These are phyloP conservation scores for Trypoxylon attenuatum DNA, from an alignment of 2,888 invertebrate species.

Conservation along the genomic window DNA sequence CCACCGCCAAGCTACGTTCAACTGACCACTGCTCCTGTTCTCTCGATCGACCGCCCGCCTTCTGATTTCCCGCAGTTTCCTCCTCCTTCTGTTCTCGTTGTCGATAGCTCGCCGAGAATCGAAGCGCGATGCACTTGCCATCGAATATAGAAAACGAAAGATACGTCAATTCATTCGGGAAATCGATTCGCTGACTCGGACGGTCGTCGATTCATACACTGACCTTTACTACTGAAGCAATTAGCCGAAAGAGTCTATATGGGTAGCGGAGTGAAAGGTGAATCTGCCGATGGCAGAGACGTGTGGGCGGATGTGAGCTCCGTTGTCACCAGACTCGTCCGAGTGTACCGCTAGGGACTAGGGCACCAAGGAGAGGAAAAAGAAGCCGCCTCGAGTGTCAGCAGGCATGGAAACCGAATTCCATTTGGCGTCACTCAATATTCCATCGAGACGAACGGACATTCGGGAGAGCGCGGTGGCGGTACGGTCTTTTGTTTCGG, in stretches of 20 bases:
- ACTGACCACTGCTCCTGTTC: constrained; percentile 14
- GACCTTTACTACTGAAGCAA: neutral
- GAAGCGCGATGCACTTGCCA: too few species aligned
- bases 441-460: constrained; percentile 54
- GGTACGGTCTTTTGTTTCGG: constrained; percentile 58
- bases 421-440: constrained; percentile 65
- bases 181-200: too few species aligned
- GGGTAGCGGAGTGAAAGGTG: neutral
- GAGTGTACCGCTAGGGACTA: neutral
- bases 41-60: neutral
- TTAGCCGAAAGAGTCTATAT: neutral
- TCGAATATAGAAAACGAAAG: too few species aligned
- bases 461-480: constrained; percentile 11
- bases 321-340: neutral
- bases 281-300: too few species aligned
- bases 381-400: constrained; percentile 40
- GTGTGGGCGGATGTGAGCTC: neutral
- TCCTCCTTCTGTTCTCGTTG: too few species aligned
- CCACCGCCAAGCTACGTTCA: constrained; percentile 15
- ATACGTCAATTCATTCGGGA: too few species aligned
- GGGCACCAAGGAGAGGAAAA: constrained; percentile 2
- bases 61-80: neutral
- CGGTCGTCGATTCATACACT: too few species aligned
- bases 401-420: constrained; percentile 58
- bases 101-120: too few species aligned